Evolutionary conservation across 2,113 vertebrate species (phyloP), one percentile per base, ranked within the genome.

Genomic region (Apus apus): DNA sequence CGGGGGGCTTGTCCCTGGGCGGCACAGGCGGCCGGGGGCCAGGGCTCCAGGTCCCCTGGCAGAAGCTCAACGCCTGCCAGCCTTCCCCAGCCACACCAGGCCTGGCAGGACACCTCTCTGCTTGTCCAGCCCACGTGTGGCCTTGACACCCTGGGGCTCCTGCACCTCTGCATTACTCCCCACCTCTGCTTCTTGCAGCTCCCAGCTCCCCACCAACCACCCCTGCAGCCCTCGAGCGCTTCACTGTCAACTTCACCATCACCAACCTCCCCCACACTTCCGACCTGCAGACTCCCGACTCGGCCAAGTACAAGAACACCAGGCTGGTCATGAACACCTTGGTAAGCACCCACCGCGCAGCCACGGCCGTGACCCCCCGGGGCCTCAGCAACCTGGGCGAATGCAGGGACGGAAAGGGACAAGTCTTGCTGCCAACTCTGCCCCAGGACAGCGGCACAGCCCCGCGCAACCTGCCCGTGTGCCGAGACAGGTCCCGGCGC

Each of bases 241-340:
- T 95, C 84, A 95, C 80, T 2, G 1, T 95, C 75, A 94, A 94
- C 56, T 87, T 87, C 90, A 90, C 90, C 93, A 60, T 56, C 82
- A 92, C 77, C 71, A 94, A 86, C 14, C 90, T 89, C 11, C 70
- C 11, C 27, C 72, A 90, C 79, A 3, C 12, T 29, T 57, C 83
- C 1, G 43, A 80, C 32, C 34, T 95, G 78, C 40, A 6, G 1
- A 32, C 23, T 19, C 83, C 66, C 3, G 6, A 46, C 17, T 91
- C 91, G 0, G 29, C 15, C 5, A 60, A 4, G 13, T 88, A 79
- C 92, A 64, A 19, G 45, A 46, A 46, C 45, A 46, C 45, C 45
- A 46, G 45, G 17, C 13, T 15, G 45, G 45, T 46, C 45, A 46
- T 46, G 45, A 46, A 46, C 45, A 15, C 45, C 45, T 46, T 46